A percentile compares a stretch with the other conserved stretches of the same genome.
These are phyloP conservation scores for Lacerta agilis DNA, from an alignment of 2,797 vertebrate genomes.

Conservation along the genomic window DNA sequence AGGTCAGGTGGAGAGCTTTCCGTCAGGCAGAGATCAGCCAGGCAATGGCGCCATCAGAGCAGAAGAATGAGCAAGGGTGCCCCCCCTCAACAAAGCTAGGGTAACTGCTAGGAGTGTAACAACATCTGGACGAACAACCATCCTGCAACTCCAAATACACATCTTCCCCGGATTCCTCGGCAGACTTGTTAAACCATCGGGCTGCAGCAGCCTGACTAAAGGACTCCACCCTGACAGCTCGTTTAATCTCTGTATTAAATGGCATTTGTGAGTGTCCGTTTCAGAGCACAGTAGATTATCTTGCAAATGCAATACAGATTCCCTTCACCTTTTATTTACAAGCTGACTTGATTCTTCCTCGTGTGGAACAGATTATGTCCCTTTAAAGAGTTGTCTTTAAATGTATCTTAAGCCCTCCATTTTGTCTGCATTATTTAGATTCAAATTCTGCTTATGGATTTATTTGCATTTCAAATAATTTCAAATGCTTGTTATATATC, in stretches of 20 bases:
- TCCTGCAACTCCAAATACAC: not conserved
- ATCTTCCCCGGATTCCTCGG: not conserved
- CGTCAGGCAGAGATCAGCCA: no score
- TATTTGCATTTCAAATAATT: slow-evolving; percentile 29
- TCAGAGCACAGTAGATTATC: no score
- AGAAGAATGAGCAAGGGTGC: no score
- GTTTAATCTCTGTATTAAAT: not conserved
- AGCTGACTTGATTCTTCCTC: not conserved
- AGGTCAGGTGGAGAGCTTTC: not conserved
- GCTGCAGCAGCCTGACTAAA: not conserved
- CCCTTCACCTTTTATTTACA: not conserved
- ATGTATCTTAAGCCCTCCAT: not conserved
- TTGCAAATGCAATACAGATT: not conserved
- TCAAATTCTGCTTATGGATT: slow-evolving; percentile 21
- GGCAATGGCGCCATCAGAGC: no score
- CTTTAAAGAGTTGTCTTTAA: not conserved
- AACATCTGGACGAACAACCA: no score
- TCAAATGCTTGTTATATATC: slow-evolving; percentile 70
- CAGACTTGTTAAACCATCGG: not conserved
- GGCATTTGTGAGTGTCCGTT: not conserved
- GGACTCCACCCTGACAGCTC: not conserved
- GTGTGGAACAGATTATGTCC: not conserved
- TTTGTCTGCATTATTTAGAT: not conserved
- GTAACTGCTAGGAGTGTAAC: no score
- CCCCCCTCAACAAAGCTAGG: no score